phyloP scores from a whole-genome alignment of 2,113 vertebrate genomes.

The Oreotragus oreotragus region DNA sequence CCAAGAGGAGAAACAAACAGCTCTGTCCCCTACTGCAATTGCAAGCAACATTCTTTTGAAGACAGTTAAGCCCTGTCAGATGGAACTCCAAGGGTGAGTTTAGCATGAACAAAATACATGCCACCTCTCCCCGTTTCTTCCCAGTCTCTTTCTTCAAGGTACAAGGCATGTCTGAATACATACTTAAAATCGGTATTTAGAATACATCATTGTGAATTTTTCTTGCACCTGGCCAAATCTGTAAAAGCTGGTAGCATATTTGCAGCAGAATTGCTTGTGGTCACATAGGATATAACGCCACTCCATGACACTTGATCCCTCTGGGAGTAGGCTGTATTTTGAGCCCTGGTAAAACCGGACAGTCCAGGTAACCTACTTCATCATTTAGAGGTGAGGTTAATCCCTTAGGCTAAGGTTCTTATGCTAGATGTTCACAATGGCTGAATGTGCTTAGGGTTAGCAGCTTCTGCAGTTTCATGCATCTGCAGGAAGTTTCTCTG shows the following conservation, averaged over 20 bases:
- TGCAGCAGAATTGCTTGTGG: background rate
- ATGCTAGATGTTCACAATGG: background rate
- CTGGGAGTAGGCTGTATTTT: background rate
- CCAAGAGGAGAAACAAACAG: background rate
- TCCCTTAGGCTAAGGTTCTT: background rate
- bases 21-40: background rate
- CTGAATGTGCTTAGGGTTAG: background rate
- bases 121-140: background rate
- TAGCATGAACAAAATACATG: background rate
- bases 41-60: background rate
- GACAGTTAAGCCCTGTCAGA: background rate
- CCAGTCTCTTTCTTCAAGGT: background rate
- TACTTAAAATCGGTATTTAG: background rate
- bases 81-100: background rate
- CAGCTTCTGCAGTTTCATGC: background rate
- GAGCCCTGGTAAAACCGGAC: background rate
- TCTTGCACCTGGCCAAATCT: background rate
- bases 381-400: background rate
- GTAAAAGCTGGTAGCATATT: background rate
- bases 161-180: background rate
- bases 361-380: background rate
- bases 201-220: background rate
- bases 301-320: background rate
- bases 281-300: background rate
- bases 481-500: background rate